Conservation (phyloP, 2,888 invertebrate species). For the Drosophila acutilabella region DNA sequence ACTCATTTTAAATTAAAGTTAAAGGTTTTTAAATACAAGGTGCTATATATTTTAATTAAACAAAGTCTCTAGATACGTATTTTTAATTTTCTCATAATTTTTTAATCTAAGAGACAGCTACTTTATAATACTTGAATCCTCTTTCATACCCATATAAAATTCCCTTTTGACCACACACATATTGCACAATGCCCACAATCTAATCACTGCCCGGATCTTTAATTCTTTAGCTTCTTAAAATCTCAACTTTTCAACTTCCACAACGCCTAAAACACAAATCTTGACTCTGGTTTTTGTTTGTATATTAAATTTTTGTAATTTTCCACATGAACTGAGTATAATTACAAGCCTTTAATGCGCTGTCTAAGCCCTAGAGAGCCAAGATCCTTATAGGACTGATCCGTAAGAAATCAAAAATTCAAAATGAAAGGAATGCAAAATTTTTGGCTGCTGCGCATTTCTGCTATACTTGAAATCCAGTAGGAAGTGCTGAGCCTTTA, state of each 20-base stretch:
- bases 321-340: slow-evolving; percentile 65
- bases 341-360: slow-evolving; percentile 62
- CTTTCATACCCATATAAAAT: neutral
- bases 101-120: no score
- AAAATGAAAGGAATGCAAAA: slow-evolving; percentile 37
- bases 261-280: slow-evolving; percentile 10
- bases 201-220: neutral
- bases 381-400: slow-evolving; percentile 46
- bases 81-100: no score
- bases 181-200: slow-evolving; percentile 56
- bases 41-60: no score
- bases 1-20: no score
- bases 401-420: slow-evolving; percentile 75
- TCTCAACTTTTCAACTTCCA: slow-evolving; percentile 47
- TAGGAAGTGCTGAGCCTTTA: slow-evolving; percentile 63
- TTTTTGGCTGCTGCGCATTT: slow-evolving; percentile 75
- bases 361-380: slow-evolving; percentile 12
- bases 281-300: slow-evolving; percentile 37
- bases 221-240: slow-evolving; percentile 24
- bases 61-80: no score
- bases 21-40: no score
- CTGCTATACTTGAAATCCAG: slow-evolving; percentile 9
- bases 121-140: no score
- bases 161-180: slow-evolving; percentile 58
- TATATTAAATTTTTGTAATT: slow-evolving; percentile 24